Conservation (phyloP, 2,888 invertebrate species). For the Shargacucullia verbasci region DNA sequence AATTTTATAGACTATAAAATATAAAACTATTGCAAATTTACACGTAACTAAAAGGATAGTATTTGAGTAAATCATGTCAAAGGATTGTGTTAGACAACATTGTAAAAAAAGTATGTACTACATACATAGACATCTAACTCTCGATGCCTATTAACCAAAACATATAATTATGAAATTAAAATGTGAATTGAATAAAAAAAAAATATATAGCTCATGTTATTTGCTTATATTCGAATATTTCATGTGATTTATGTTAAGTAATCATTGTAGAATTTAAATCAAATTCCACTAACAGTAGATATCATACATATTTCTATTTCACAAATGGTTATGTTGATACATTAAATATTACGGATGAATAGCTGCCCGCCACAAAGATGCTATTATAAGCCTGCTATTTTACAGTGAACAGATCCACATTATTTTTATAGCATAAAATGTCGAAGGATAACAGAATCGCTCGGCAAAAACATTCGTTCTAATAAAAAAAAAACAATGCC, state of each 20-base stretch:
- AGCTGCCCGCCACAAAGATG: background rate
- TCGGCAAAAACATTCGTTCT: constrained; percentile 17
- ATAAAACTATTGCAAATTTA: too few species aligned
- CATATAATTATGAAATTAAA: too few species aligned
- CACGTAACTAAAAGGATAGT: too few species aligned
- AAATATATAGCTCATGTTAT: too few species aligned
- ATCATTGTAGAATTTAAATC: constrained; percentile 11
- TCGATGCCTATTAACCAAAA: too few species aligned
- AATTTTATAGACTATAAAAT: too few species aligned
- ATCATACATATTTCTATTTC: constrained; percentile 15
- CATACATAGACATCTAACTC: too few species aligned
- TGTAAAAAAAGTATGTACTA: too few species aligned
- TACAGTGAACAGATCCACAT: constrained; percentile 20
- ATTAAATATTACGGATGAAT: constrained; percentile 18
- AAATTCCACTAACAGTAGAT: constrained; percentile 23
- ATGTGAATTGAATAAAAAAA: too few species aligned
- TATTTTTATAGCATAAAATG: constrained; percentile 31
- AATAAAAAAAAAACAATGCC: constrained; percentile 28
- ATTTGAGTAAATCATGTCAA: too few species aligned
- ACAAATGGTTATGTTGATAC: constrained; percentile 10
- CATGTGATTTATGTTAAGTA: background rate
- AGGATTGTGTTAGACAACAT: too few species aligned
- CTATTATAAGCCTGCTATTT: constrained; percentile 14
- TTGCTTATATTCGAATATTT: too few species aligned
- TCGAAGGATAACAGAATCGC: constrained; percentile 17